Evolutionary conservation across 2,888 invertebrate species (phyloP).

Genomic region (Clivina fossor): DNA sequence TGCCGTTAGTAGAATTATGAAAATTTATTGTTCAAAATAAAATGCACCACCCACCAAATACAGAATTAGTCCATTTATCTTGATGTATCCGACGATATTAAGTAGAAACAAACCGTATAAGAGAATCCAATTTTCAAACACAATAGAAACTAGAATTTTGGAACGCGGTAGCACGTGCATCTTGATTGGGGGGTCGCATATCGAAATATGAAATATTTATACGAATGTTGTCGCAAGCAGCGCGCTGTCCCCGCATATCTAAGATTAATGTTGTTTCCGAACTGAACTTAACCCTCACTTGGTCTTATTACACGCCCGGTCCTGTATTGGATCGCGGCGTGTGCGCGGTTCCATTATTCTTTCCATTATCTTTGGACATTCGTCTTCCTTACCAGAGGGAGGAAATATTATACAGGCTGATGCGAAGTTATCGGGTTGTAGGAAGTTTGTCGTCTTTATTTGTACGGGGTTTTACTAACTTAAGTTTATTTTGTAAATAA

Average conservation of each 20-base stretch:
- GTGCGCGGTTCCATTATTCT: slow-evolving; percentile 17
- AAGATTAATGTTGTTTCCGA: slow-evolving; percentile 16
- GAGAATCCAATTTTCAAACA: no score
- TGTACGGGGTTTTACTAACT: neutral
- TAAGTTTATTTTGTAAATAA: neutral
- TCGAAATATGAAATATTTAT: slow-evolving; percentile 23
- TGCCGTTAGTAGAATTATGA: no score
- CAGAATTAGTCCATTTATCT: no score
- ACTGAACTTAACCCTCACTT: neutral
- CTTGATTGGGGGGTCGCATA: no score
- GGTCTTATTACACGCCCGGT: neutral
- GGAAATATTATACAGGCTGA: slow-evolving; percentile 3
- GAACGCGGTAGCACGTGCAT: no score
- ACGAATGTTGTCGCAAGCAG: no score
- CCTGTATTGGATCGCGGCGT: neutral
- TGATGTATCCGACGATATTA: no score
- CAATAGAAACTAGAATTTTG: no score
- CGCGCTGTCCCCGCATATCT: slow-evolving; percentile 1
- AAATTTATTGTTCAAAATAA: no score
- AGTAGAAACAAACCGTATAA: no score
- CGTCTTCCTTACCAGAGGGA: slow-evolving; percentile 25
- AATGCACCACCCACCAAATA: no score
- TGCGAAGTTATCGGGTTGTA: slow-evolving; percentile 1
- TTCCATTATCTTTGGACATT: slow-evolving; percentile 28
- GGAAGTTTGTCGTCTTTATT: neutral